phyloP scores from a whole-genome alignment of 2,888 invertebrate genomes.

The Bruchidius siliquastri region DNA sequence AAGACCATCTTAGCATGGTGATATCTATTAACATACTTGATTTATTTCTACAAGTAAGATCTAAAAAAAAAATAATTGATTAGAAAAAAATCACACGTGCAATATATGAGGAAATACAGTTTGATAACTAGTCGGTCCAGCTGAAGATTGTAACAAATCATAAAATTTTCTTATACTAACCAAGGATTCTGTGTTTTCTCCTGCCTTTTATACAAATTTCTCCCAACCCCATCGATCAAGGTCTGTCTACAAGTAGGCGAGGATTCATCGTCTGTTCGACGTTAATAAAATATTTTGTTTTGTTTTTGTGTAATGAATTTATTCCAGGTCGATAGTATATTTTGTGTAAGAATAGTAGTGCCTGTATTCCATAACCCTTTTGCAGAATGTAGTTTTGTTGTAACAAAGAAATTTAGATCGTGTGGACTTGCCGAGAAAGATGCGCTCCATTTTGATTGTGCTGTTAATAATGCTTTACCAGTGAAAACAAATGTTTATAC shows the following conservation, averaged over 20 bases:
- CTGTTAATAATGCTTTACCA: no score
- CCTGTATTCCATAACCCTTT: conserved; percentile 10
- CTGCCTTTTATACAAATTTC: conserved; percentile 13
- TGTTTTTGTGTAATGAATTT: conserved; percentile 14
- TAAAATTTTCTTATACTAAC: conserved; percentile 17
- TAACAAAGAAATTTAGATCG: background rate
- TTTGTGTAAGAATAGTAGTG: conserved; percentile 19
- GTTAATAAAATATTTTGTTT: background rate
- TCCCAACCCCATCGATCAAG: conserved; percentile 5
- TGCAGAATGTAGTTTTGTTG: background rate
- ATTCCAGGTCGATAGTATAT: conserved; percentile 30
- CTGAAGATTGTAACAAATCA: background rate
- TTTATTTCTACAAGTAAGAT: no score
- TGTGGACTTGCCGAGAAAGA: background rate
- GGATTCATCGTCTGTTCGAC: conserved; percentile 16
- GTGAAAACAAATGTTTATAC: no score
- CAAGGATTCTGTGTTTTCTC: conserved; percentile 16
- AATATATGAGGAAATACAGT: background rate
- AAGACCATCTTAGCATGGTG: no score
- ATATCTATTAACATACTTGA: no score
- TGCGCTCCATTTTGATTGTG: no score
- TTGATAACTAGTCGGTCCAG: background rate
- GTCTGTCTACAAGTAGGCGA: conserved; percentile 30
- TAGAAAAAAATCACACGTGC: no score
- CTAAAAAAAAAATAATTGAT: background rate